A percentile compares a stretch with the other conserved stretches of the same genome.
Evolutionary conservation across 2,113 vertebrate species (phyloP).

Genomic region (Crypturellus undulatus): DNA sequence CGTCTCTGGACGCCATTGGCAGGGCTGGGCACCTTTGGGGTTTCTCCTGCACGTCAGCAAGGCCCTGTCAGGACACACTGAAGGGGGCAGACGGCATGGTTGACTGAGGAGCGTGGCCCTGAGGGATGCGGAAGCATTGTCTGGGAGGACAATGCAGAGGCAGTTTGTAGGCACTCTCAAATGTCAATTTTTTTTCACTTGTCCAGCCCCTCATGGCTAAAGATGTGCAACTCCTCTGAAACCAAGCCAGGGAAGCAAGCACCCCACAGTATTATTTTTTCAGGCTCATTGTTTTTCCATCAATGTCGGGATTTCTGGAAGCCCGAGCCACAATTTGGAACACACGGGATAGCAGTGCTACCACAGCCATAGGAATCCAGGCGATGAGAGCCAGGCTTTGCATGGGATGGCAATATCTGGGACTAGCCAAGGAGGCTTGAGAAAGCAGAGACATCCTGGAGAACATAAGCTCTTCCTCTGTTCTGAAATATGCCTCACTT

Average conservation of each 20-base stretch:
- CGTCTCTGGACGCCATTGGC: constrained; percentile 43
- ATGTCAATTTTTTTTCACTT: neutral
- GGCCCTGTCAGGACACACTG: constrained; percentile 32
- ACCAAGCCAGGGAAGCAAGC: neutral
- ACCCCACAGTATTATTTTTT: neutral
- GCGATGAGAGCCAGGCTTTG: neutral
- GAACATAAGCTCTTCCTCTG: neutral
- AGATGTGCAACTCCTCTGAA: constrained; percentile 23
- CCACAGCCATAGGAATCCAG: fast-evolving
- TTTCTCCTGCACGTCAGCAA: constrained; percentile 34
- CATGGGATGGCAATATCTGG: neutral
- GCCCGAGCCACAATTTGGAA: neutral
- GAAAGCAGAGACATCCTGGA: neutral
- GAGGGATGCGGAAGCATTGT: constrained; percentile 60
- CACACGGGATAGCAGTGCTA: neutral
- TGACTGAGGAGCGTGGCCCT: constrained; percentile 12
- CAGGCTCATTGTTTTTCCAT: neutral
- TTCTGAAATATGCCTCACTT: neutral
- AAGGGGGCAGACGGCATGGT: neutral
- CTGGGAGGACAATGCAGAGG: constrained; percentile 41
- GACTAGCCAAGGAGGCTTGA: neutral
- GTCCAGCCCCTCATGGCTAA: constrained; percentile 13
- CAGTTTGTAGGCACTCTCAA: constrained; percentile 16
- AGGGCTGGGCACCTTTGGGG: constrained; percentile 62
- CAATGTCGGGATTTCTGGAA: neutral